Evolutionary conservation across 2,797 vertebrate genomes (phyloP).

Genomic region (Pogonophryne albipinna): DNA sequence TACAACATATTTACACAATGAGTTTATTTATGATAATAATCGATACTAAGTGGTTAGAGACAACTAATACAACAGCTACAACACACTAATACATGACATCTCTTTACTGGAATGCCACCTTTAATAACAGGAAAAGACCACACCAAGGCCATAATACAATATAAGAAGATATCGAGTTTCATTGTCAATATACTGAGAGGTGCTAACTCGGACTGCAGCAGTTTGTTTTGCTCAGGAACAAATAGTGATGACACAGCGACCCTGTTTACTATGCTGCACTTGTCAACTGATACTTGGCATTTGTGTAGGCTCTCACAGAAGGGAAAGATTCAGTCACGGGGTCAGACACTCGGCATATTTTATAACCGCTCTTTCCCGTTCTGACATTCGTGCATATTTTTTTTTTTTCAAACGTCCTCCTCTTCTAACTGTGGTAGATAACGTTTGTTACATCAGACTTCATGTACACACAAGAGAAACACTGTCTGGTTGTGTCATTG

Average conservation of each 20-base stretch:
- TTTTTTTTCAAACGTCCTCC: constrained; percentile 6
- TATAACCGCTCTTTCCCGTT: neutral
- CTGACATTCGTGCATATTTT: neutral
- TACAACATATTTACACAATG: too few relatives aligned
- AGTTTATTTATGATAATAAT: too few relatives aligned
- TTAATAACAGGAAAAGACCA: too few relatives aligned
- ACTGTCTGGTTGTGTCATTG: neutral
- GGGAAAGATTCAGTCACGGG: neutral
- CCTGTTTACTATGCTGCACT: constrained; percentile 40
- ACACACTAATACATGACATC: too few relatives aligned
- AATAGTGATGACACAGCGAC: constrained; percentile 46
- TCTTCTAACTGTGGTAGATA: neutral
- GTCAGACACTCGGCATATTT: neutral
- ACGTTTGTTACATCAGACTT: neutral
- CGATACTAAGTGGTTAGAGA: too few relatives aligned
- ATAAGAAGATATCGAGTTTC: too few relatives aligned
- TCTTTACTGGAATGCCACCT: too few relatives aligned
- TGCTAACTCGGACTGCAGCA: constrained; percentile 9
- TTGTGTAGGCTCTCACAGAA: neutral
- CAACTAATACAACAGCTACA: too few relatives aligned
- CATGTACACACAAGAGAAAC: neutral
- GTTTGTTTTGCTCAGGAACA: constrained; percentile 36
- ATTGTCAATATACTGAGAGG: too few relatives aligned
- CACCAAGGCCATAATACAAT: too few relatives aligned
- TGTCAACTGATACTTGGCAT: constrained; percentile 22